phyloP scores from a whole-genome alignment of 2,888 invertebrate genomes.

The Arge pagana region DNA sequence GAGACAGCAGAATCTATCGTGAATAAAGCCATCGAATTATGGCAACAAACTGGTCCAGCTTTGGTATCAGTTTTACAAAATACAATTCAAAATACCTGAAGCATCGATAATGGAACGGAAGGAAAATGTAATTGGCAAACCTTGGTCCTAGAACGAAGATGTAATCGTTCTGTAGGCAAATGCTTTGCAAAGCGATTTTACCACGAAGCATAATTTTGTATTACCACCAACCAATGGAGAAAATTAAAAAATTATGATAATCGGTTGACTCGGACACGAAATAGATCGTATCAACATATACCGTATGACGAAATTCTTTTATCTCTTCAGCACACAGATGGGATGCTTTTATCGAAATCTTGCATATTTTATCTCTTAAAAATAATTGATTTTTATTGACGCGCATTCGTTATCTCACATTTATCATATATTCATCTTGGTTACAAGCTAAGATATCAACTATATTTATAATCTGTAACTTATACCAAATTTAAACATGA shows the following conservation, averaged over 20 bases:
- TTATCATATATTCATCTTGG: slow-evolving; percentile 50
- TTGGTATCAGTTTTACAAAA: slow-evolving; percentile 46
- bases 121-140: no score
- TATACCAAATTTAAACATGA: slow-evolving; percentile 31
- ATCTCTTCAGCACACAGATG: not conserved
- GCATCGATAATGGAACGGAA: no score
- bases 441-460: slow-evolving; percentile 41
- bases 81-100: slow-evolving; percentile 29
- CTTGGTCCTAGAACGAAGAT: no score
- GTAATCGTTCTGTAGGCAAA: not conserved
- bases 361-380: slow-evolving; percentile 55
- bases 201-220: slow-evolving; percentile 25
- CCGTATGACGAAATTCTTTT: not conserved
- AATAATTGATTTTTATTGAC: slow-evolving; percentile 57
- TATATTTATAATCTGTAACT: slow-evolving; percentile 34
- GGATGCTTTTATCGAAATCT: slow-evolving; percentile 14
- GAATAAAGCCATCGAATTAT: slow-evolving; percentile 83
- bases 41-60: slow-evolving; percentile 79
- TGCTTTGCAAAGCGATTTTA: slow-evolving; percentile 16
- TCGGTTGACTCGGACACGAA: not conserved
- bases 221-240: slow-evolving; percentile 10
- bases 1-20: slow-evolving; percentile 82
- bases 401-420: slow-evolving; percentile 49
- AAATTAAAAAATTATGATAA: slow-evolving; percentile 23
- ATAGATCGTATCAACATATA: slow-evolving; percentile 12